Conservation (phyloP, 2,888 invertebrate genomes). For the Morpho helenor region DNA sequence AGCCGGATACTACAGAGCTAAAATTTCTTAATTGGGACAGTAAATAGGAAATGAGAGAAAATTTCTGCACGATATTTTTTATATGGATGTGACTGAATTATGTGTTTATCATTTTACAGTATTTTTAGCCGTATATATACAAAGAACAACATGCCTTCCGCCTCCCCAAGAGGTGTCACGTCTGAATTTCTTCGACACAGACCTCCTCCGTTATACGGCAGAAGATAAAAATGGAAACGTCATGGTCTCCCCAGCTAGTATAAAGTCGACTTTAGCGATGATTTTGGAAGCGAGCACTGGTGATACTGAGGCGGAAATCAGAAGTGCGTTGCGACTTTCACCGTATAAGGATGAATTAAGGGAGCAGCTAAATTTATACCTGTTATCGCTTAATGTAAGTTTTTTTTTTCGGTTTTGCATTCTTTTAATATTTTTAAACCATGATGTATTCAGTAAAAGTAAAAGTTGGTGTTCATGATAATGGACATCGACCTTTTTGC, state of each 20-base stretch:
- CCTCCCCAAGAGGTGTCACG: constrained; percentile 41
- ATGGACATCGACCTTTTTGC: no score
- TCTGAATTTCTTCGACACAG: constrained; percentile 77
- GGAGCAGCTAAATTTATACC: constrained; percentile 50
- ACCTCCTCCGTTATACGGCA: constrained; percentile 67
- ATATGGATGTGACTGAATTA: no score
- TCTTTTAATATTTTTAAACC: not conserved
- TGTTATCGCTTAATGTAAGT: constrained; percentile 51
- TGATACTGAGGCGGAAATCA: constrained; percentile 77
- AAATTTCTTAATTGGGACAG: no score
- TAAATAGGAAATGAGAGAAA: no score
- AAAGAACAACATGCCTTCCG: constrained; percentile 38
- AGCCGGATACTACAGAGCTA: no score
- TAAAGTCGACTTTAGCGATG: constrained; percentile 81
- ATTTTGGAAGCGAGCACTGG: constrained; percentile 81
- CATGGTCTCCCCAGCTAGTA: constrained; percentile 83
- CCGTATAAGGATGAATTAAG: constrained; percentile 49
- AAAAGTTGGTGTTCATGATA: no score
- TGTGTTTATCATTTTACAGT: constrained; percentile 30
- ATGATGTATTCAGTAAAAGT: no score
- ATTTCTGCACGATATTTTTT: no score
- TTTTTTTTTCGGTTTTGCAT: not conserved
- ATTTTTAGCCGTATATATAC: constrained; percentile 36
- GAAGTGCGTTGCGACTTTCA: constrained; percentile 75
- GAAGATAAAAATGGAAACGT: constrained; percentile 73